Conservation (phyloP, 2,797 vertebrate genomes). For the Clarias pachynema region DNA sequence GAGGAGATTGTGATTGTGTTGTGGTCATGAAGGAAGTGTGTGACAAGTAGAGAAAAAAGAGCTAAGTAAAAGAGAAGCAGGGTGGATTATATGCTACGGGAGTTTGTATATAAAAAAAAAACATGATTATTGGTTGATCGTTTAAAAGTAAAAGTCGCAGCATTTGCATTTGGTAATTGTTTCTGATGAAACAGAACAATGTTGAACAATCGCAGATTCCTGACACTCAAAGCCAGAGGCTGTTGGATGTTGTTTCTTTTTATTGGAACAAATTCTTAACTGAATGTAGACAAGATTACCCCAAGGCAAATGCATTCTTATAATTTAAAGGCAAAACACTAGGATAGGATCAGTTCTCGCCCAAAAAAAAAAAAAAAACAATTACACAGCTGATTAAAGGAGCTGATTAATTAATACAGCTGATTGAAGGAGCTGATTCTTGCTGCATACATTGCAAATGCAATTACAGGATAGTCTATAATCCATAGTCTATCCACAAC, state of each 20-base stretch:
- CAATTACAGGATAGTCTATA: not conserved
- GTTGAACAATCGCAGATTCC: not conserved
- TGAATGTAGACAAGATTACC: not conserved
- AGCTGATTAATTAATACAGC: not conserved
- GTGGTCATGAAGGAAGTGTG: not conserved
- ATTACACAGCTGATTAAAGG: not conserved
- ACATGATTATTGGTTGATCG: not conserved
- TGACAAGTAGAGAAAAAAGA: not conserved
- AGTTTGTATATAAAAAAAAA: not conserved
- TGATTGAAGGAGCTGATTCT: not conserved
- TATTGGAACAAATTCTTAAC: not conserved
- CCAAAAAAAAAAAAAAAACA: not conserved
- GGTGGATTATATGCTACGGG: not conserved
- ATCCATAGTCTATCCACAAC: not conserved
- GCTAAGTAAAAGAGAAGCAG: not conserved
- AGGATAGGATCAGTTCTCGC: not conserved
- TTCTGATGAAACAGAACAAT: not conserved
- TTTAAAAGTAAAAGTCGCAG: too few species aligned
- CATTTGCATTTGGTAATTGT: not conserved
- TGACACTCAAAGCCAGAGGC: not conserved
- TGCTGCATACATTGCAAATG: slow-evolving; percentile 3
- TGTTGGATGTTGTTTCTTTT: not conserved
- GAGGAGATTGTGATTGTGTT: not conserved
- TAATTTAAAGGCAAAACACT: not conserved
- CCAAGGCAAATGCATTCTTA: not conserved